Percentiles rank a stretch among this genome's conserved stretches.
Conservation (phyloP, 2,797 vertebrate species). For the Danio choprae region DNA sequence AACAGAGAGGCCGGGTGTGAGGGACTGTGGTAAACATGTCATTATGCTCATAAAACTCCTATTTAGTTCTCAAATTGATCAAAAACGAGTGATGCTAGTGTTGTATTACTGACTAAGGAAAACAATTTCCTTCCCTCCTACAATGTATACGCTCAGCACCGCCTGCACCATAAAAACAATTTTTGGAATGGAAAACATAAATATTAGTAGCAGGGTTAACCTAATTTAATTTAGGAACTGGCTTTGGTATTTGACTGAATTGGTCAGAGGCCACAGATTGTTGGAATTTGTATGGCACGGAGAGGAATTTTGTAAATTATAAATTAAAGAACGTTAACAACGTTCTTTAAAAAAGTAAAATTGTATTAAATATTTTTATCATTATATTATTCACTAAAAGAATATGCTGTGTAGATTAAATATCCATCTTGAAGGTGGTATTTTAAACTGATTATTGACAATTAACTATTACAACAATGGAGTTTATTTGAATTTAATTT, state of each 20-base stretch:
- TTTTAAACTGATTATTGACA: background rate
- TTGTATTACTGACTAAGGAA: background rate
- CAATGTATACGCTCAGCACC: background rate
- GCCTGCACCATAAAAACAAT: background rate
- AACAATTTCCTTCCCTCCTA: slow-evolving; percentile 1
- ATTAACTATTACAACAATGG: background rate
- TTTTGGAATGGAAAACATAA: background rate
- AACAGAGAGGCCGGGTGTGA: background rate
- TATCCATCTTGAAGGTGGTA: too few relatives aligned
- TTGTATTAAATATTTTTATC: too few relatives aligned
- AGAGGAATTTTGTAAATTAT: background rate
- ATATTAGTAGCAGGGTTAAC: background rate
- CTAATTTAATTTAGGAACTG: background rate
- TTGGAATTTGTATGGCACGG: background rate
- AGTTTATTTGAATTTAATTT: background rate
- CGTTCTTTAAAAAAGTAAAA: too few relatives aligned
- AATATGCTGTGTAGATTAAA: background rate
- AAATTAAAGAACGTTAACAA: background rate
- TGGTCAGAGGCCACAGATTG: background rate
- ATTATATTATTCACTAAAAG: background rate
- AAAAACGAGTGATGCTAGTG: slow-evolving; percentile 2
- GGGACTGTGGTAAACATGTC: background rate
- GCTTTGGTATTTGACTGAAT: background rate
- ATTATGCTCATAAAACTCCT: background rate
- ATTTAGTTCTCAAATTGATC: background rate